Base-by-base conservation (phyloP, 92 coral and sea anemone genomes). In the Porites evermanni region DNA sequence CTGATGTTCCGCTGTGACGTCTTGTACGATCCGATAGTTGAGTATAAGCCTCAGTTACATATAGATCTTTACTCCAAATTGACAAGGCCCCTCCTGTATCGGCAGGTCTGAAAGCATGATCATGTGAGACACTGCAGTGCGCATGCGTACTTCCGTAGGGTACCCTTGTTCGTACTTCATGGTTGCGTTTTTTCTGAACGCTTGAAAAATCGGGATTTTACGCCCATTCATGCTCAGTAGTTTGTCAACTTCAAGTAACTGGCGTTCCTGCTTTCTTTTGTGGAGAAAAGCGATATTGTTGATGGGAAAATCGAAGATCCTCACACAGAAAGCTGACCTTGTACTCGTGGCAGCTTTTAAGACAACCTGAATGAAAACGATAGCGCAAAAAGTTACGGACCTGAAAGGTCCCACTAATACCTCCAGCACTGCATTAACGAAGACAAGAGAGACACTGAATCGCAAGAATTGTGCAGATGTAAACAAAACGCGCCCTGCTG, bases 71-170 rank as follows among this genome's bases (percentile, higher is more conserved):
- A 32, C 38, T 32, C 38, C 38, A 32, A 32, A 32, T 4, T 32
- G 38, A 1, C 2, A 32, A 32, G 38, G 38, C 38, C 4, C 38
- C 38, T 1, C 38, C 3, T 32, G 3, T 32, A 32, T 32, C 38
- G 38, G 38, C 38, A 32, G 38, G 38, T 32, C 38, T 32, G 38
- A 32, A 32, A 1, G 38, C 38, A 32, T 64, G 63, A 74, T 74
- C 78, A 44, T 74, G 78, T 74, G 78, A 74, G 60, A 74, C 52
- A 32, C 3, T 20, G 60, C 61, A 74, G 78, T 74, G 78, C 78
- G 63, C 63, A 52, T 73, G 63, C 61, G 60, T 73, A 14, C 61
- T 73, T 73, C 60, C 6, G 77, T 73, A 61, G 60, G 60, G 64
- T 74, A 74, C 78, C 61, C 78, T 60, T 47, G 29, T 17, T 52